These are phyloP conservation scores for Pristionchus entomophagus DNA, from an alignment of 2,888 invertebrate genomes.

Conservation along the genomic window DNA sequence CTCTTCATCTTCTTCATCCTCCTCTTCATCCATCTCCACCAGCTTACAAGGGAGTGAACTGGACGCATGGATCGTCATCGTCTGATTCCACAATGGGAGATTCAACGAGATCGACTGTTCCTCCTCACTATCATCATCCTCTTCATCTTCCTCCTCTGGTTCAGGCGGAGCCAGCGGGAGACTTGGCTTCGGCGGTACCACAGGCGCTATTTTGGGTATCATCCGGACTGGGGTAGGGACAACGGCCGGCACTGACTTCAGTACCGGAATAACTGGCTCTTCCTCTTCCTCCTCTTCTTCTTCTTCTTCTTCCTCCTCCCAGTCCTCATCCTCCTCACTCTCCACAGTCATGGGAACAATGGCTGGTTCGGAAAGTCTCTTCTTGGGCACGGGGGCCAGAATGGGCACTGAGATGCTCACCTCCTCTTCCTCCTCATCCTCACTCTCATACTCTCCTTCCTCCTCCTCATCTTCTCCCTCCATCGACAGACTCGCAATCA, in stretches of 20 bases:
- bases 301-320: constrained; percentile 13
- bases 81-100: neutral
- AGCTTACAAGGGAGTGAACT: constrained; percentile 10
- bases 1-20: constrained; percentile 34
- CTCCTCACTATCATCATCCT: constrained; percentile 16
- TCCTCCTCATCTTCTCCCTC: constrained; percentile 34
- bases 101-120: neutral
- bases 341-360: neutral
- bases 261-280: neutral
- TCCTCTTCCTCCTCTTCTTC: constrained; percentile 28
- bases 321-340: constrained; percentile 18
- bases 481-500: constrained; percentile 25
- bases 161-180: neutral
- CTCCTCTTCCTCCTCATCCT: constrained; percentile 13
- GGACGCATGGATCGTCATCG: neutral
- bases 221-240: neutral
- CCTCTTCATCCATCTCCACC: constrained; percentile 18
- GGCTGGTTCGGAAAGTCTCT: neutral
- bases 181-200: neutral
- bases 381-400: neutral
- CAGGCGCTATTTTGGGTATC: neutral
- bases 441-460: constrained; percentile 23
- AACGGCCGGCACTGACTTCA: neutral
- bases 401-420: constrained; percentile 8
- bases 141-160: neutral